phyloP scores from a whole-genome alignment of 2,113 vertebrate genomes.

The Puffinus mauretanicus region DNA sequence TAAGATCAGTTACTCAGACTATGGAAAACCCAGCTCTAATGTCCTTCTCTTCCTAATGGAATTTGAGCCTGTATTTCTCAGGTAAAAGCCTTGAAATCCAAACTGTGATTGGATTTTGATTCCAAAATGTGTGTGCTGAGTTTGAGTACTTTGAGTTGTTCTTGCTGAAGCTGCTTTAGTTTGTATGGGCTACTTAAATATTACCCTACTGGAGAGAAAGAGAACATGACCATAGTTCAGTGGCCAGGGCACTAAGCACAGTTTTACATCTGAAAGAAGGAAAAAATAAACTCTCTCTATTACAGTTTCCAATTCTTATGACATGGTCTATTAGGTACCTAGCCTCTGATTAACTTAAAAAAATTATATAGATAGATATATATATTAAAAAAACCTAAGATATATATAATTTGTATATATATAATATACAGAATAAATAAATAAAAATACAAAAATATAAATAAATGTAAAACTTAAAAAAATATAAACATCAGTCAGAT shows the following conservation, averaged over 20 bases:
- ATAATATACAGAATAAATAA: no score
- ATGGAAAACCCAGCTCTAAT: background rate
- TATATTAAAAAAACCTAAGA: background rate
- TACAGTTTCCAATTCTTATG: background rate
- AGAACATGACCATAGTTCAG: background rate
- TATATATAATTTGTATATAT: background rate
- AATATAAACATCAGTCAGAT: background rate
- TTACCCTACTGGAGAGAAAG: background rate
- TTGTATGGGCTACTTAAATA: background rate
- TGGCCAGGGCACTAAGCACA: background rate
- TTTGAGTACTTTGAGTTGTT: background rate
- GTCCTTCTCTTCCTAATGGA: background rate
- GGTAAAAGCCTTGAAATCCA: background rate
- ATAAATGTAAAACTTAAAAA: background rate
- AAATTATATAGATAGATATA: background rate
- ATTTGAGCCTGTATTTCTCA: background rate
- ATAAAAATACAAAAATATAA: background rate
- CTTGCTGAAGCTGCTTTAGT: background rate
- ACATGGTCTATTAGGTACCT: background rate
- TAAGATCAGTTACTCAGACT: background rate
- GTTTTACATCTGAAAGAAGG: background rate
- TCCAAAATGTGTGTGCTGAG: background rate
- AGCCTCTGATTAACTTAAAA: background rate
- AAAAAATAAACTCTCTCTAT: background rate
- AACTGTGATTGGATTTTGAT: background rate